Percentiles rank a stretch among this genome's conserved stretches.
These are phyloP conservation scores for Cosmorhoe ocellata DNA, from an alignment of 2,888 invertebrate genomes.

Conservation along the genomic window DNA sequence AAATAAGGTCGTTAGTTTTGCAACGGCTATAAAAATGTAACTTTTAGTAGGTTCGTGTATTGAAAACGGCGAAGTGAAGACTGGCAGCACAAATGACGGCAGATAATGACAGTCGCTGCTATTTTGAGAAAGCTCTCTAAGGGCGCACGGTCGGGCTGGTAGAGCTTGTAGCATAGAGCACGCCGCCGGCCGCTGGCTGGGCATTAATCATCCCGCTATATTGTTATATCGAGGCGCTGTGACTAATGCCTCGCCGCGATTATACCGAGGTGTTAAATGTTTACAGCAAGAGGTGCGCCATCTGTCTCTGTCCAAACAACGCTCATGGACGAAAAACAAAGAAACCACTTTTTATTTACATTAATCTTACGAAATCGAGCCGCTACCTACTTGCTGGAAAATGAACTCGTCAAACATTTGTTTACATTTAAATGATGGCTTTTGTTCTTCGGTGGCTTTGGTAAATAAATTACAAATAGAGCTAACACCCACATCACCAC, in stretches of 20 bases:
- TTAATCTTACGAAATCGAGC: slow-evolving; percentile 21
- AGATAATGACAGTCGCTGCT: too few relatives aligned
- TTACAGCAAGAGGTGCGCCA: slow-evolving; percentile 59
- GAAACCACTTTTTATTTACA: slow-evolving; percentile 26
- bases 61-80: too few relatives aligned
- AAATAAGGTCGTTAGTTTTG: too few relatives aligned
- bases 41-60: too few relatives aligned
- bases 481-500: too few relatives aligned
- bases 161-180: slow-evolving; percentile 23
- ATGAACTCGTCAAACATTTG: slow-evolving; percentile 21
- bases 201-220: slow-evolving; percentile 63
- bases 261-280: slow-evolving; percentile 64
- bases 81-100: too few relatives aligned
- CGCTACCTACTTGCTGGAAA: slow-evolving; percentile 18
- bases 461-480: too few relatives aligned
- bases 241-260: slow-evolving; percentile 41
- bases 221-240: slow-evolving; percentile 41
- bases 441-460: slow-evolving; percentile 2
- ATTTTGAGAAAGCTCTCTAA: too few relatives aligned
- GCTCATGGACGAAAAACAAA: slow-evolving; percentile 41
- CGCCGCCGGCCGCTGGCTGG: slow-evolving; percentile 18
- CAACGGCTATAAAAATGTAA: too few relatives aligned
- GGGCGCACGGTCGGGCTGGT: too few relatives aligned
- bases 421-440: slow-evolving; percentile 4
- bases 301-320: slow-evolving; percentile 62